phyloP scores from a whole-genome alignment of 2,888 invertebrate genomes.

The Empis livida region DNA sequence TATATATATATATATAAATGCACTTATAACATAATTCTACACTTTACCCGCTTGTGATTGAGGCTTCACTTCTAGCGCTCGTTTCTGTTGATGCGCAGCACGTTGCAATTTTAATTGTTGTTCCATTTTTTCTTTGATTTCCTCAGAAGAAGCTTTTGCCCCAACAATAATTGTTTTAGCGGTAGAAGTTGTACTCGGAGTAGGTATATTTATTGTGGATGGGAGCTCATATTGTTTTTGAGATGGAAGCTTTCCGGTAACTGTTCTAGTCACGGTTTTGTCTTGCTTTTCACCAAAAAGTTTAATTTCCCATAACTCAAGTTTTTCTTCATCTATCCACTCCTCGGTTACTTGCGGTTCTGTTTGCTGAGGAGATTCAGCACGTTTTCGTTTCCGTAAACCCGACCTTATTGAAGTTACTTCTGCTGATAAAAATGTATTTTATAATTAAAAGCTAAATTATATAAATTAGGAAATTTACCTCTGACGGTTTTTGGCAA shows the following conservation, averaged over 20 bases:
- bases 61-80: constrained; percentile 50
- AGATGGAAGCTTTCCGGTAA: constrained; percentile 55
- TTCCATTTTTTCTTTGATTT: constrained; percentile 83
- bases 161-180: constrained; percentile 14
- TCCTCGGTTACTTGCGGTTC: constrained; percentile 91
- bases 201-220: too few relatives aligned
- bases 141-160: constrained; percentile 50
- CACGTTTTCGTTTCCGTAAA: constrained; percentile 78
- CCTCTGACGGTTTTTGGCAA: constrained; percentile 80
- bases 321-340: constrained; percentile 92
- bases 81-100: constrained; percentile 79
- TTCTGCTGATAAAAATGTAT: constrained; percentile 41
- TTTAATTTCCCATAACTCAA: constrained; percentile 94
- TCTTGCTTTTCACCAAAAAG: constrained; percentile 75
- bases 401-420: constrained; percentile 92
- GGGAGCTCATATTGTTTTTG: constrained; percentile 14
- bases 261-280: constrained; percentile 58
- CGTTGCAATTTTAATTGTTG: constrained; percentile 78
- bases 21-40: too few relatives aligned
- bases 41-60: constrained; percentile 33
- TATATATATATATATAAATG: too few relatives aligned
- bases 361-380: constrained; percentile 86
- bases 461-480: constrained; percentile 24
- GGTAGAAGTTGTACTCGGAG: constrained; percentile 18
- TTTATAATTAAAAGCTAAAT: background rate